phyloP scores from a whole-genome alignment of 2,113 vertebrate genomes.

The Zosterops borbonicus region DNA sequence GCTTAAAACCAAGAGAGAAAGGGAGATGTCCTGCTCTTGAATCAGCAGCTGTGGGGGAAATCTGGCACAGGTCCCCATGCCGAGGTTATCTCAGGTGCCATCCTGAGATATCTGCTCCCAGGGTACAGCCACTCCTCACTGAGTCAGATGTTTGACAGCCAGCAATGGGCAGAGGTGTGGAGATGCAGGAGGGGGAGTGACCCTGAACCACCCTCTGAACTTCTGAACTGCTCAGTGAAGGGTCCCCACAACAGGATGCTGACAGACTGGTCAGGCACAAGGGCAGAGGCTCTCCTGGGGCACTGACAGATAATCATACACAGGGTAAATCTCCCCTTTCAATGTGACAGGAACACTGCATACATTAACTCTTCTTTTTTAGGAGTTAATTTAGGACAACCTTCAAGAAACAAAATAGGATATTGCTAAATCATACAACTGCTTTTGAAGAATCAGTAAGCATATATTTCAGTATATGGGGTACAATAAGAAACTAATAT shows the following conservation, averaged over 20 bases:
- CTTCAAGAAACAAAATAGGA: neutral
- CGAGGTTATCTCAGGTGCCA: rapidly evolving
- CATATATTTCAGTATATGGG: neutral
- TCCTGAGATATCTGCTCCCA: neutral
- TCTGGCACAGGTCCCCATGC: neutral
- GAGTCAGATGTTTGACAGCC: neutral
- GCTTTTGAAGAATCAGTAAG: neutral
- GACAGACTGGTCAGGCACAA: neutral
- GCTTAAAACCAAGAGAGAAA: too few relatives aligned
- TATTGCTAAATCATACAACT: neutral
- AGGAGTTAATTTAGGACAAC: neutral
- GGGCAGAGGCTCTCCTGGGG: neutral
- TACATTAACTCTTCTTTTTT: neutral
- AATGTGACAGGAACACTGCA: neutral
- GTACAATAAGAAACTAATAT: neutral
- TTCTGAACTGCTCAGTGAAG: neutral
- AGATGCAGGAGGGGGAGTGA: neutral
- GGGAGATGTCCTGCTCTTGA: neutral
- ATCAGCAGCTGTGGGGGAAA: neutral
- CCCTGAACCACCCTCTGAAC: neutral
- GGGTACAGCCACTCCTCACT: neutral
- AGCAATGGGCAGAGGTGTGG: neutral
- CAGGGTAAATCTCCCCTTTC: neutral
- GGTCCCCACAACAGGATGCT: too few relatives aligned
- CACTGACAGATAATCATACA: neutral